phyloP scores from a whole-genome alignment of 1,140 invertebrate genomes.

The Sesamia nonagrioides region DNA sequence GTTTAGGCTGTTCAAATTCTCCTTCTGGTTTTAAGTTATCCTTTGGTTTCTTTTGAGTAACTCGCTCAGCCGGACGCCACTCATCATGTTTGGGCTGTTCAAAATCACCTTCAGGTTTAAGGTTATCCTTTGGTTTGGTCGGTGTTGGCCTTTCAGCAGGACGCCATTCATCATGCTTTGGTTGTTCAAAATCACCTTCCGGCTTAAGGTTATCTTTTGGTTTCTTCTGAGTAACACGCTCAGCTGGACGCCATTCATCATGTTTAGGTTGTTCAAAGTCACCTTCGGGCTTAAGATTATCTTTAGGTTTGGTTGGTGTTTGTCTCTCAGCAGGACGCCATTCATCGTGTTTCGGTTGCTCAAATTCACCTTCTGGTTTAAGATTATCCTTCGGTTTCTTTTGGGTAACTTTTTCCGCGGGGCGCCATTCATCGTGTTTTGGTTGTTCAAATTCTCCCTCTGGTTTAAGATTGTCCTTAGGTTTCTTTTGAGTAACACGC shows the following conservation, averaged over 20 bases:
- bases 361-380: slow-evolving; percentile 89
- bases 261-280: slow-evolving; percentile 76
- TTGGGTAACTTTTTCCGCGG: slow-evolving; percentile 59
- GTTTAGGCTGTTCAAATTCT: slow-evolving; percentile 89
- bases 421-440: slow-evolving; percentile 50
- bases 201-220: slow-evolving; percentile 89
- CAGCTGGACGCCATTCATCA: slow-evolving; percentile 88
- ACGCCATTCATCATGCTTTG: slow-evolving; percentile 68
- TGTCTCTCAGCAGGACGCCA: slow-evolving; percentile 88
- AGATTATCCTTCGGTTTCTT: slow-evolving; percentile 89
- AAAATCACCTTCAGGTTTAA: slow-evolving; percentile 89
- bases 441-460: slow-evolving; percentile 41
- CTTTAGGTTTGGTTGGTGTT: slow-evolving; percentile 86
- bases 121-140: slow-evolving; percentile 88
- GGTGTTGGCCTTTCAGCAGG: slow-evolving; percentile 82
- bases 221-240: slow-evolving; percentile 86
- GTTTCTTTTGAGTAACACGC: slow-evolving; percentile 9
- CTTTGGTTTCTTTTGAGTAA: slow-evolving; percentile 78
- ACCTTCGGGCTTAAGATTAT: slow-evolving; percentile 90
- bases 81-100: slow-evolving; percentile 79
- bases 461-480: slow-evolving; percentile 32
- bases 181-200: slow-evolving; percentile 88
- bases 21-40: slow-evolving; percentile 90
- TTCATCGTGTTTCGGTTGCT: slow-evolving; percentile 81
- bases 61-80: slow-evolving; percentile 80